These are phyloP conservation scores for Melanotaenia nigrans DNA, from an alignment of 2,797 vertebrate genomes.

Conservation along the genomic window DNA sequence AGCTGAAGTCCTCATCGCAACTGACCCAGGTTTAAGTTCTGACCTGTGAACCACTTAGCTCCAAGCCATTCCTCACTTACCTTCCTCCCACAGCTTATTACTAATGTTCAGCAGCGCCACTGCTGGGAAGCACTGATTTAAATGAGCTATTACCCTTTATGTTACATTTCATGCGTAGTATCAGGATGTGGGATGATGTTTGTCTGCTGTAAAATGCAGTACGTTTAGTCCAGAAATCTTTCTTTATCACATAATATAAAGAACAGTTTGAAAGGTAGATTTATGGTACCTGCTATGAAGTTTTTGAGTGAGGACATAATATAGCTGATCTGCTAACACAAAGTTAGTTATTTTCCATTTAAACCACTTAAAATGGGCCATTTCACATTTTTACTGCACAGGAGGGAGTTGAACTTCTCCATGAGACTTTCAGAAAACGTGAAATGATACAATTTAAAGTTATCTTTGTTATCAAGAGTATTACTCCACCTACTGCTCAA, in stretches of 20 bases:
- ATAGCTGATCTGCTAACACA: neutral
- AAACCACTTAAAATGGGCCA: neutral
- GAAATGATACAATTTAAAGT: neutral
- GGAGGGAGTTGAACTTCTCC: too few relatives aligned
- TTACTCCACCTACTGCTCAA: conserved; percentile 62
- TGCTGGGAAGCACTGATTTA: neutral
- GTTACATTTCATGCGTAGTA: neutral
- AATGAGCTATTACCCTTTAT: neutral
- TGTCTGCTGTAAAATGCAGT: neutral
- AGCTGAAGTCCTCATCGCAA: neutral
- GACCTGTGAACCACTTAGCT: neutral
- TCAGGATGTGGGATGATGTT: neutral
- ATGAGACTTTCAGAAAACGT: neutral
- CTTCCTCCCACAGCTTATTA: neutral
- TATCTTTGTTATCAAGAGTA: conserved; percentile 15
- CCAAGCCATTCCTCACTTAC: neutral
- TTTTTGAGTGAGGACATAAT: neutral
- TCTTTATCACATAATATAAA: neutral
- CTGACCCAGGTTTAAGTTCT: neutral
- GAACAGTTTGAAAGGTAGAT: neutral
- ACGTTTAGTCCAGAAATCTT: neutral
- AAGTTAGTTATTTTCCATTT: neutral
- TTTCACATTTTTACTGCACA: too few relatives aligned
- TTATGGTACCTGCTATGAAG: neutral
- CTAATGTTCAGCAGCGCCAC: neutral